phyloP scores from a whole-genome alignment of 2,797 vertebrate species.

The Danio albolineatus region DNA sequence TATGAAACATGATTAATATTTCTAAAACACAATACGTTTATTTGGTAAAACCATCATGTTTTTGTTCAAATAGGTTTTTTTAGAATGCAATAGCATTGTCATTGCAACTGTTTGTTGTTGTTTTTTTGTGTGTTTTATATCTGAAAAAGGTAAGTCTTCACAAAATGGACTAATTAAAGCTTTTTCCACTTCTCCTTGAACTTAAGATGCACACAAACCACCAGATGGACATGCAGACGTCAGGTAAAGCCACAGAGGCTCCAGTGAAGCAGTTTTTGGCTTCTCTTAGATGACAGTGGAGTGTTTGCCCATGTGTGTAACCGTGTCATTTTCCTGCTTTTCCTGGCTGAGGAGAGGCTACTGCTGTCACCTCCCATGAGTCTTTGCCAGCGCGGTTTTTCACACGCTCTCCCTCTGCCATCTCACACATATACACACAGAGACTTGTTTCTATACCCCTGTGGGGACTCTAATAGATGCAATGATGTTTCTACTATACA shows the following conservation, averaged over 20 bases:
- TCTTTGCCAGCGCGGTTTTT: conserved; percentile 68
- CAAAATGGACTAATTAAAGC: neutral
- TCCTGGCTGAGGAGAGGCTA: conserved; percentile 63
- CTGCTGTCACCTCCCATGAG: conserved; percentile 71
- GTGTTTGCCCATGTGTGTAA: conserved; percentile 46
- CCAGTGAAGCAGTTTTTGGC: conserved; percentile 21
- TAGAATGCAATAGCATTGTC: no score
- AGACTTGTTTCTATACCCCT: no score
- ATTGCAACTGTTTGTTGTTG: no score
- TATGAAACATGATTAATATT: no score
- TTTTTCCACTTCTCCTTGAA: conserved; percentile 8
- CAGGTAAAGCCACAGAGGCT: conserved; percentile 25
- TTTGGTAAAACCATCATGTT: no score
- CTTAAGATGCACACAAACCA: conserved; percentile 9
- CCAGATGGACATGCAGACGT: conserved; percentile 23
- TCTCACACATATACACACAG: conserved; percentile 37
- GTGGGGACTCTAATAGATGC: no score
- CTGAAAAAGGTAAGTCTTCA: neutral
- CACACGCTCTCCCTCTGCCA: conserved; percentile 34
- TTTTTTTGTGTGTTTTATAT: no score
- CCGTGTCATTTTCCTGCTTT: conserved; percentile 45
- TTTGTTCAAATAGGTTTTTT: no score
- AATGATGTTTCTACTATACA: no score
- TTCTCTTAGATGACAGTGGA: conserved; percentile 30
- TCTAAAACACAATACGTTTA: no score